Percentiles rank a stretch among this genome's conserved stretches.
phyloP scores from a whole-genome alignment of 2,113 vertebrate species.

The Notiomystis cincta region DNA sequence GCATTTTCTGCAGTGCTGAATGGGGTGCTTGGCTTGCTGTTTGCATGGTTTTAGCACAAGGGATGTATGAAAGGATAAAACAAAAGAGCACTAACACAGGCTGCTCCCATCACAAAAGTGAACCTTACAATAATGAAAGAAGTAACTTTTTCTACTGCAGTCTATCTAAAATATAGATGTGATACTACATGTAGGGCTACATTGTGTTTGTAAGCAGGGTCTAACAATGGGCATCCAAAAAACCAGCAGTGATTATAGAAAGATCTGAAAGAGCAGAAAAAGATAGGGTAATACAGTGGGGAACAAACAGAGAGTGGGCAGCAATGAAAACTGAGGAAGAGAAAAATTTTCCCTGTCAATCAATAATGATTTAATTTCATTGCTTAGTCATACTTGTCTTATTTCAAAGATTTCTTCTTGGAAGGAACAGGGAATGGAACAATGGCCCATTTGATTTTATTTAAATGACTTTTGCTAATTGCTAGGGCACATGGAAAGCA shows the following conservation, averaged over 20 bases:
- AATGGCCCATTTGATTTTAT: not conserved
- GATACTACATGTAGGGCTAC: fast-evolving
- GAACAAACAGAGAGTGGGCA: not conserved
- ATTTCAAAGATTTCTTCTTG: not conserved
- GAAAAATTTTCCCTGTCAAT: not conserved
- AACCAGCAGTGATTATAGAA: not conserved
- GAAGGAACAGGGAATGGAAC: not conserved
- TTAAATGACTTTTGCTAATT: not conserved
- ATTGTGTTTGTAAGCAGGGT: not conserved
- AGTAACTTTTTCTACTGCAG: not conserved
- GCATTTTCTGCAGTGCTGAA: not conserved
- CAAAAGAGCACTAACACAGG: not conserved
- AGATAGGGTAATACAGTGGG: not conserved
- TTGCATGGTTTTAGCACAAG: not conserved
- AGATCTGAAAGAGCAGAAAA: not conserved
- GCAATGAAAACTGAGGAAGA: not conserved
- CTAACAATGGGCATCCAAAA: not conserved
- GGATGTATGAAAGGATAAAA: fast-evolving
- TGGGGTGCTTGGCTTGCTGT: not conserved
- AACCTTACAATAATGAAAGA: not conserved
- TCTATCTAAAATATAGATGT: not conserved
- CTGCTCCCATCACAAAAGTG: not conserved
- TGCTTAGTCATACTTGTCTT: not conserved
- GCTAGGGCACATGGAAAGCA: not conserved
- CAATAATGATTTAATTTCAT: not conserved